Conservation (phyloP, 2,113 vertebrate species). For the Amblyornis subalaris region DNA sequence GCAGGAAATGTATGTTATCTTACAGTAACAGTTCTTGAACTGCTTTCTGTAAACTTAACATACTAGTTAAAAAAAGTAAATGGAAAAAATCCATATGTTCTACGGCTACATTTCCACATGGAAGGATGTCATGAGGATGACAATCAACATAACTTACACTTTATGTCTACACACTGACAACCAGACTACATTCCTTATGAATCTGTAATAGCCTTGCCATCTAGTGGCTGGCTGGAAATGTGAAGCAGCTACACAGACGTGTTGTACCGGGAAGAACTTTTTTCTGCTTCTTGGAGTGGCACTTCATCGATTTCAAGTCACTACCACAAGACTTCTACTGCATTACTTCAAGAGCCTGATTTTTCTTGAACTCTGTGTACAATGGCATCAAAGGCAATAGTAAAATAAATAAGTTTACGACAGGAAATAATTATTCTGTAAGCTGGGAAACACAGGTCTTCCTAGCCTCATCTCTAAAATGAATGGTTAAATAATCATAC, state of each 20-base stretch:
- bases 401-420: background rate
- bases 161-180: background rate
- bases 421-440: background rate
- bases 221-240: slow-evolving; percentile 28
- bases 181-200: background rate
- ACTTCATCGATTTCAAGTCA: background rate
- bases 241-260: background rate
- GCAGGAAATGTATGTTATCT: background rate
- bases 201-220: slow-evolving; percentile 34
- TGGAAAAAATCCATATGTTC: background rate
- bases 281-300: background rate
- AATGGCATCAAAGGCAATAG: background rate
- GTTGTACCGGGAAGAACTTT: background rate
- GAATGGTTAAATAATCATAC: background rate
- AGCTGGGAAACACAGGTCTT: background rate
- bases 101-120: background rate
- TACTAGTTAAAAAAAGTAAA: background rate
- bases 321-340: background rate
- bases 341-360: background rate
- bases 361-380: background rate
- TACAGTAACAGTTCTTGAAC: background rate
- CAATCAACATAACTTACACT: background rate
- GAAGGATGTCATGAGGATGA: background rate
- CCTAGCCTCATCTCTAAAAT: background rate
- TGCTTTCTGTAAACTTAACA: background rate